Percentiles rank a stretch among this genome's conserved stretches.
Conservation (phyloP, 37 sponge, comb jelly and placozoan genomes). For the Halichondria panicea region DNA sequence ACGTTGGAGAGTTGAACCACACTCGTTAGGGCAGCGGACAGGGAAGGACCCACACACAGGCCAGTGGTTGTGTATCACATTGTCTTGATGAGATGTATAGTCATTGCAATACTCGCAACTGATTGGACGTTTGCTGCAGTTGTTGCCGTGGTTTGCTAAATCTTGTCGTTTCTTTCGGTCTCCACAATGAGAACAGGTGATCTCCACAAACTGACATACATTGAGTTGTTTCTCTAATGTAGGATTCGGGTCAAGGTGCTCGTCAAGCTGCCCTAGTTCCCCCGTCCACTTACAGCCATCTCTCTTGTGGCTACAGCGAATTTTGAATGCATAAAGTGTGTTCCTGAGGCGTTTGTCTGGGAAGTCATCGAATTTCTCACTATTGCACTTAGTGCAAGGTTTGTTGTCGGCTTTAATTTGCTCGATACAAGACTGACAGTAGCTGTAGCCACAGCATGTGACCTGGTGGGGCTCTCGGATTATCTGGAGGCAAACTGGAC, state of each 20-base stretch:
- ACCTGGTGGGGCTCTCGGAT: constrained; percentile 38
- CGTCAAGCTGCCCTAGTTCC: constrained; percentile 6
- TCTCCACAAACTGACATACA: constrained; percentile 15
- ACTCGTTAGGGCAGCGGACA: constrained; percentile 24
- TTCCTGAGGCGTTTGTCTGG: constrained; percentile 16
- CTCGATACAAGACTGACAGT: constrained; percentile 27
- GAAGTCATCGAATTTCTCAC: constrained; percentile 8
- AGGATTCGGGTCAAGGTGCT: constrained; percentile 1
- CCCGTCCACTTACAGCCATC: constrained; percentile 37
- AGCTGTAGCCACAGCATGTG: constrained; percentile 36
- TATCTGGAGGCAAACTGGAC: constrained; percentile 33
- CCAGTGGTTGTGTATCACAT: constrained; percentile 18
- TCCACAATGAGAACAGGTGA: constrained; percentile 5
- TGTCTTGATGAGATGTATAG: background rate
- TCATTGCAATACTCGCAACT: constrained; percentile 11
- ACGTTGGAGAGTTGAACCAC: background rate
- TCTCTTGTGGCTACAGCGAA: constrained; percentile 5
- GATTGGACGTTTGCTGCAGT: background rate
- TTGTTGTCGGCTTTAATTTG: constrained; percentile 1
- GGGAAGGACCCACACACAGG: constrained; percentile 3
- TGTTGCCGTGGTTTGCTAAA: background rate
- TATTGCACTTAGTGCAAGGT: constrained; percentile 27
- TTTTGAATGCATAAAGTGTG: constrained; percentile 12
- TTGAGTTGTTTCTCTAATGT: background rate
- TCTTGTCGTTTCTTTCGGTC: background rate